A percentile compares a stretch with the other conserved stretches of the same genome.
Conservation (phyloP, 2,113 vertebrate species). For the Ciconia boyciana region DNA sequence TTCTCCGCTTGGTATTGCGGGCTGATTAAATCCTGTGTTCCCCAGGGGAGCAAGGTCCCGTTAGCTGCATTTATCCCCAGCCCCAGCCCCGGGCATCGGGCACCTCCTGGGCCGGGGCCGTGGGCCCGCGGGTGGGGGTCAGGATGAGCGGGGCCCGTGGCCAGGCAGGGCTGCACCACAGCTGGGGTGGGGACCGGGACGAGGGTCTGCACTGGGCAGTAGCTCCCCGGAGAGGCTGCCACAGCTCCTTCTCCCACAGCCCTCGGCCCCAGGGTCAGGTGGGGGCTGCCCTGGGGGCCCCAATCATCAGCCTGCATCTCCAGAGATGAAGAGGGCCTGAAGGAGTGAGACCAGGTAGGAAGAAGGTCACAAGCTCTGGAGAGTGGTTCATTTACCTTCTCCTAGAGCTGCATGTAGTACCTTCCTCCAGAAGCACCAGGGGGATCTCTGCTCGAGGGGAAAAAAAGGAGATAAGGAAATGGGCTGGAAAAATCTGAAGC, state of each 20-base stretch:
- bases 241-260: not conserved
- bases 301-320: not conserved
- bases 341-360: not conserved
- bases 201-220: not conserved
- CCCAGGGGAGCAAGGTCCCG: not conserved
- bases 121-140: fast-evolving
- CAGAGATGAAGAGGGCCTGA: not conserved
- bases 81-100: not conserved
- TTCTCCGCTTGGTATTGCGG: not conserved
- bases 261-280: not conserved
- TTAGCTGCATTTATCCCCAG: not conserved
- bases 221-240: not conserved
- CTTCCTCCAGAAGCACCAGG: not conserved
- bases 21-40: not conserved
- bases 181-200: fast-evolving
- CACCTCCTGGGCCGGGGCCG: not conserved
- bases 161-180: not conserved
- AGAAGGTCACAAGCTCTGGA: not conserved
- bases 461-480: not conserved
- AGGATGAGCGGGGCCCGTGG: not conserved
- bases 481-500: not conserved
- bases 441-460: not conserved
- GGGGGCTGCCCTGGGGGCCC: not conserved
- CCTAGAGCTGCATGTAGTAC: not conserved
- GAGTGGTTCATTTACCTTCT: not conserved